Percentiles rank a stretch among this genome's conserved stretches.
Conservation (phyloP, 2,888 invertebrate species). For the Phengaris alcon region DNA sequence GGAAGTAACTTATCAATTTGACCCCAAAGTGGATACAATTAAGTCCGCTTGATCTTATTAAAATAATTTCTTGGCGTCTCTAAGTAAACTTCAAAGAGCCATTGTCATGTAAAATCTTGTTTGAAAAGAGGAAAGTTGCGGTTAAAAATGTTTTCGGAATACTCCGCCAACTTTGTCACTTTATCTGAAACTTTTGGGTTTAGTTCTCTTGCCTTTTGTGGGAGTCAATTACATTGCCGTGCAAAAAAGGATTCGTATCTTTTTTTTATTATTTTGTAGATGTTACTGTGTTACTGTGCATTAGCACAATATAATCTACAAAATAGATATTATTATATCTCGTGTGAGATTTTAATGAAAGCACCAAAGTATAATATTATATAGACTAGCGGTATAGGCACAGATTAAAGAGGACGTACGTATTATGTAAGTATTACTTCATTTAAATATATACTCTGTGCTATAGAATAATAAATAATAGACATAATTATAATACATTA, state of each 20-base stretch:
- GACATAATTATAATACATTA: no score
- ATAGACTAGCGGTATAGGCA: no score
- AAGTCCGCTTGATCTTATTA: not conserved
- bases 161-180: constrained; percentile 39
- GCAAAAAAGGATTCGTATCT: constrained; percentile 25
- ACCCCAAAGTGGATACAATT: not conserved
- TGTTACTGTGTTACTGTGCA: not conserved
- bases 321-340: not conserved
- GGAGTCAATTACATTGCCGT: constrained; percentile 33
- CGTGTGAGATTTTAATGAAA: not conserved
- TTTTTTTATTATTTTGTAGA: not conserved
- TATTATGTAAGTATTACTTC: no score
- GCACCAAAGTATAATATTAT: no score
- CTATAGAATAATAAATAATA: no score
- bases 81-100: constrained; percentile 11
- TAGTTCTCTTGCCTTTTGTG: constrained; percentile 36
- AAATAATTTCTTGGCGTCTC: not conserved
- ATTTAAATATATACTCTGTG: no score
- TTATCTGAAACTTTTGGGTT: constrained; percentile 36
- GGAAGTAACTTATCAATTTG: not conserved
- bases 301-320: no score
- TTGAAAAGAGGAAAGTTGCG: constrained; percentile 43
- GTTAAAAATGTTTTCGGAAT: constrained; percentile 41
- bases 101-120: constrained; percentile 35
- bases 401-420: no score